Conservation (phyloP, 92 coral and sea anemone genomes). For the Phenganax subtilis region DNA sequence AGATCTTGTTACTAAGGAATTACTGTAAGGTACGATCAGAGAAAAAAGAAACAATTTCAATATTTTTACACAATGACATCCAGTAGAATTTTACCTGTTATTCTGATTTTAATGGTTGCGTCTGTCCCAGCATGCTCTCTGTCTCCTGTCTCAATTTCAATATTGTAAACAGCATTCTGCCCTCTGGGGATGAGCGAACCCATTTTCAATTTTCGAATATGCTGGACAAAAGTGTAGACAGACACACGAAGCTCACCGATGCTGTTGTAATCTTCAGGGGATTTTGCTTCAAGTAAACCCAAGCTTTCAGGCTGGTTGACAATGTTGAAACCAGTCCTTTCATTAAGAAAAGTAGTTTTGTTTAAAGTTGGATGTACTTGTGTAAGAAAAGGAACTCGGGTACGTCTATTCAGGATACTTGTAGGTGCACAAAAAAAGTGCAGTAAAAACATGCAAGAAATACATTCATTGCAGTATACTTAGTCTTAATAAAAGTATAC, state of each 20-base stretch:
- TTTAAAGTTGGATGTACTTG: no score
- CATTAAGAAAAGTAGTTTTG: no score
- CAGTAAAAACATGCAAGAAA: no score
- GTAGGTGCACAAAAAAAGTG: no score
- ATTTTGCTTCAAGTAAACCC: slow-evolving; percentile 53
- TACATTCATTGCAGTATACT: no score
- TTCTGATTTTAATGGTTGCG: slow-evolving; percentile 56
- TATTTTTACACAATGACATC: neutral
- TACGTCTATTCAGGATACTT: no score
- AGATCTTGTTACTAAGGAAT: no score
- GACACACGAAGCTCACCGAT: slow-evolving; percentile 54
- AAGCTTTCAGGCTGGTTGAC: slow-evolving; percentile 52
- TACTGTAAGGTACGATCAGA: neutral
- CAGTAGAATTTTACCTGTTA: slow-evolving; percentile 37
- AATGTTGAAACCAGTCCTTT: slow-evolving; percentile 45
- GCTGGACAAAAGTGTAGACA: slow-evolving; percentile 54
- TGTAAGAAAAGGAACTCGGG: no score
- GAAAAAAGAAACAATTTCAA: no score
- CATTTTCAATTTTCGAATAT: slow-evolving; percentile 36
- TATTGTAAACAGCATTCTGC: slow-evolving; percentile 36
- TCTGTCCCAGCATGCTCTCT: slow-evolving; percentile 65
- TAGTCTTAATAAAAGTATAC: no score
- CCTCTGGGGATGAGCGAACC: neutral
- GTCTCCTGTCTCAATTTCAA: slow-evolving; percentile 58
- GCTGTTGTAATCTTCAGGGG: slow-evolving; percentile 67